Evolutionary conservation across 53 echinoderm and acorn worm species (phyloP).

Genomic region (Paracentrotus lividus): DNA sequence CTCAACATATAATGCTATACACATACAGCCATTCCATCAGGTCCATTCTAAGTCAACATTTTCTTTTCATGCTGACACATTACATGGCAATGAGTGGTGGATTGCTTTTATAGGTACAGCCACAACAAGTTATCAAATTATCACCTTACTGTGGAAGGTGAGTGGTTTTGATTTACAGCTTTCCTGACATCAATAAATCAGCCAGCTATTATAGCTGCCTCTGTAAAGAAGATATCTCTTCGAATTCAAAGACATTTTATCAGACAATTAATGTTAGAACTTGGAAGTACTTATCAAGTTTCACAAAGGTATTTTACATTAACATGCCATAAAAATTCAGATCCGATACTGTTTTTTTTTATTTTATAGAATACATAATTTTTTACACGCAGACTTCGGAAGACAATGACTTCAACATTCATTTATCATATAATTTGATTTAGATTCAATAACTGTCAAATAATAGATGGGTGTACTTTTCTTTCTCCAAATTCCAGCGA

Average conservation of each 20-base stretch:
- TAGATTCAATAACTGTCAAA: neutral
- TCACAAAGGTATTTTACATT: no score
- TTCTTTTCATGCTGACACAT: neutral
- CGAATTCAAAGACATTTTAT: neutral
- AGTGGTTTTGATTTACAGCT: neutral
- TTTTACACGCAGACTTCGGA: no score
- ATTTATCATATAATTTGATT: neutral
- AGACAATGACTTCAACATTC: neutral
- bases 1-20: neutral
- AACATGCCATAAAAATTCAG: no score
- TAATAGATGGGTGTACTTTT: constrained; percentile 28
- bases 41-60: constrained; percentile 14
- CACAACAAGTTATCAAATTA: constrained; percentile 52
- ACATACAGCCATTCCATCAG: neutral
- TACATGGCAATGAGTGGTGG: constrained; percentile 5
- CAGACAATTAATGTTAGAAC: neutral
- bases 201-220: neutral
- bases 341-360: no score
- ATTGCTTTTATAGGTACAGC: constrained; percentile 11
- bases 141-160: constrained; percentile 30
- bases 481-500: neutral
- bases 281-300: no score
- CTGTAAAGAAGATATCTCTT: neutral
- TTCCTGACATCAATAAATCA: neutral
- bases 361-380: neutral